These are phyloP conservation scores for Chaenodraco wilsoni DNA, from an alignment of 2,797 vertebrate species.

Conservation along the genomic window DNA sequence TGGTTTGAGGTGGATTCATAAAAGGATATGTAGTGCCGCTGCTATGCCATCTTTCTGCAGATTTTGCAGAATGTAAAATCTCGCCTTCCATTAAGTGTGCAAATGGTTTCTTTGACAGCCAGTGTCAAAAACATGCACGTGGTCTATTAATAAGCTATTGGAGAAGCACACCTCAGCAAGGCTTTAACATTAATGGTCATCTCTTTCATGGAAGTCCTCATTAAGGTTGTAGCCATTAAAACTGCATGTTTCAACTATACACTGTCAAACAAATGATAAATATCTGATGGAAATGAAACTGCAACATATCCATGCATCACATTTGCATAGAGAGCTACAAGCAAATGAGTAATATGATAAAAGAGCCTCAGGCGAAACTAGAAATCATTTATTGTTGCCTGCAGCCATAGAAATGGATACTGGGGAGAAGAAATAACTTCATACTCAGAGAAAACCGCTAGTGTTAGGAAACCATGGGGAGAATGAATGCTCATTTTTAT, in stretches of 20 bases:
- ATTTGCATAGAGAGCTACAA: slow-evolving; percentile 62
- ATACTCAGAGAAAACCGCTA: slow-evolving; percentile 35
- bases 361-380: slow-evolving; percentile 55
- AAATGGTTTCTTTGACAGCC: slow-evolving; percentile 76
- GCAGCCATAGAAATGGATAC: slow-evolving; percentile 40
- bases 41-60: slow-evolving; percentile 68
- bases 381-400: slow-evolving; percentile 68
- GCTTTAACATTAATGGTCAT: slow-evolving; percentile 71
- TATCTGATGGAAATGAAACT: slow-evolving; percentile 52
- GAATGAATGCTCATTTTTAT: slow-evolving; percentile 22
- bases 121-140: slow-evolving; percentile 72
- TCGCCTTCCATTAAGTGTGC: slow-evolving; percentile 71
- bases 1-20: slow-evolving; percentile 57
- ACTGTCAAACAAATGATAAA: slow-evolving; percentile 51
- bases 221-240: slow-evolving; percentile 67
- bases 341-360: slow-evolving; percentile 68
- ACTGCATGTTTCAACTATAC: slow-evolving; percentile 48
- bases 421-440: slow-evolving; percentile 20
- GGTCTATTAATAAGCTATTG: slow-evolving; percentile 70
- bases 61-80: slow-evolving; percentile 67
- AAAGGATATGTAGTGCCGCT: slow-evolving; percentile 52
- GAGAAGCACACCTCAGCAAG: slow-evolving; percentile 52
- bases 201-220: slow-evolving; percentile 63
- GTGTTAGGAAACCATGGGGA: slow-evolving; percentile 33
- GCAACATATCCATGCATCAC: slow-evolving; percentile 39